Base-by-base conservation (phyloP, 2,888 invertebrate genomes). In the Liopterus haemorrhoidalis region DNA sequence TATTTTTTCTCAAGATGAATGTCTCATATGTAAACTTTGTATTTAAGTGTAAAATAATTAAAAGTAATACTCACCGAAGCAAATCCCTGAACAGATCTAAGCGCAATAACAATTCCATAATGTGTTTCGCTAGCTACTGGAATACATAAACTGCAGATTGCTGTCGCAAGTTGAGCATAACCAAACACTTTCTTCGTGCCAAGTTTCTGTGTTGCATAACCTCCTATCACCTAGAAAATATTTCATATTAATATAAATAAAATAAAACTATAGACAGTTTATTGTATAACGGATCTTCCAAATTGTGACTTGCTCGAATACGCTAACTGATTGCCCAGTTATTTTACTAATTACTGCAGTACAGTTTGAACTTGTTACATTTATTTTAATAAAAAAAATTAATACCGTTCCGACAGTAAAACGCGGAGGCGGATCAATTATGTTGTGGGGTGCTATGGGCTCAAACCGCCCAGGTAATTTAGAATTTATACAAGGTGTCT, bases 161-260 rank as follows among this genome's bases (percentile, higher is more conserved):
- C 82, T n/a, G 82, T 83, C 24, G 73, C 71, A 27, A 81, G 64
- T 60, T 83, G 82, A 2, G 82, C 81, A 57, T 78, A 80, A 9
- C 82, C 80, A 55, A 81, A 82, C 3, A 82, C 81, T 3, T 74
- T 70, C 63, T 82, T 83, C 11, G 82, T 82, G 41, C 82, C 82
- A 57, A 82, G 74, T 59, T 75, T 72, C 64, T 83, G 82, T 2
- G 82, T 82, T 18, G 82, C 75, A 51, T 81, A 69, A 18, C 82
- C 82, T 9, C 82, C 82, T 16, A 79, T 78, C 9, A 79, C 69
- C 11, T n/a, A n/a, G n/a, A n/a, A n/a, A n/a, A n/a, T n/a, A 38
- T 35, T 16, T 18, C 20, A 19, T n/a, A 18, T 20, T 11, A 35
- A 41, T 14, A 15, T 8, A 39, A 14, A 40, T 24, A 22, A 32